These are phyloP conservation scores for Alcedo quadribrachys DNA, from an alignment of 2,797 vertebrate genomes.

Conservation along the genomic window DNA sequence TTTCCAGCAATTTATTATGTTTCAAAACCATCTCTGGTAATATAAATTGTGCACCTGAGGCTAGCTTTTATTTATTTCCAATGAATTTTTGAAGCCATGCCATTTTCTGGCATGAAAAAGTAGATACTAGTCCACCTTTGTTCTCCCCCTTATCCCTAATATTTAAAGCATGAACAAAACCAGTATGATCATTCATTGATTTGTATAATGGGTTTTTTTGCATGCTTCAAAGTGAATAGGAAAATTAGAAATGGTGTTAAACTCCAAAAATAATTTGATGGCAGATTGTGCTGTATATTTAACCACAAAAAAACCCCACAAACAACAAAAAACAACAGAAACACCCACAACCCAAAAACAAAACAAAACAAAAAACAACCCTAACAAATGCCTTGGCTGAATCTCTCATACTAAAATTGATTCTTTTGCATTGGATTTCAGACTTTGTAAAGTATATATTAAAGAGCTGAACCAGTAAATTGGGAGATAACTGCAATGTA, in stretches of 20 bases:
- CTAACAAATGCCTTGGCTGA: conserved; percentile 6
- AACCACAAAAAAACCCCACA: neutral
- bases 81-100: conserved; percentile 3
- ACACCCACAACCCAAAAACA: neutral
- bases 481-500: conserved; percentile 36
- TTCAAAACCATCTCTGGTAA: conserved; percentile 65
- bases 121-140: neutral
- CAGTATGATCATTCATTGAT: conserved; percentile 6
- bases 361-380: neutral
- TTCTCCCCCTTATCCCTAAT: neutral
- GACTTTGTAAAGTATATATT: conserved; percentile 35
- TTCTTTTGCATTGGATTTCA: conserved; percentile 42
- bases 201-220: neutral
- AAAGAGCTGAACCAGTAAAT: conserved; percentile 50
- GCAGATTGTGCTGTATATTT: conserved; percentile 20
- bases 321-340: neutral
- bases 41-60: conserved; percentile 67
- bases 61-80: conserved; percentile 65
- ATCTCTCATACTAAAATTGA: conserved; percentile 13
- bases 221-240: neutral
- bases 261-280: conserved; percentile 57
- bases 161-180: neutral
- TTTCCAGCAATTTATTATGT: conserved; percentile 77
- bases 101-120: conserved; percentile 20
- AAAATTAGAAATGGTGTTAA: conserved; percentile 1